These are phyloP conservation scores for Drosophila murphyi DNA, from an alignment of 1,140 invertebrate genomes.

Conservation along the genomic window DNA sequence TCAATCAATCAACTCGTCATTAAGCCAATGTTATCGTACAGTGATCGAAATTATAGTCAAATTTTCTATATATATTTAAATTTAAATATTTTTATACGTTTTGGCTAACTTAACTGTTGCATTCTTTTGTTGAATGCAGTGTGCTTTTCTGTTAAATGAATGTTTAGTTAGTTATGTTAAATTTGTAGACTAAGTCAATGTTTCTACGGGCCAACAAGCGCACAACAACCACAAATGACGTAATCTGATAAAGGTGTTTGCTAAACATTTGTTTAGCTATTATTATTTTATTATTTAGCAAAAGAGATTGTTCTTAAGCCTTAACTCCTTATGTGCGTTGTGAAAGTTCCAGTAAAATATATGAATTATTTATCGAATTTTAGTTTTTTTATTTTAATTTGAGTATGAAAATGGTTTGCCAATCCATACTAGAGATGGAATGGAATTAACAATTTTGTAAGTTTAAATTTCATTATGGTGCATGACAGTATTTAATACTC, in stretches of 20 bases:
- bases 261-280: conserved; percentile 68
- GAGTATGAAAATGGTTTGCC: neutral
- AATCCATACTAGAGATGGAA: neutral
- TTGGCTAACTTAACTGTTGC: conserved; percentile 22
- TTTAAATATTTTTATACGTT: conserved; percentile 9
- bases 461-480: conserved; percentile 7
- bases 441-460: neutral
- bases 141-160: conserved; percentile 45
- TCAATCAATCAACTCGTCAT: conserved; percentile 34
- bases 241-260: conserved; percentile 49
- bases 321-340: conserved; percentile 31
- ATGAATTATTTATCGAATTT: conserved; percentile 74
- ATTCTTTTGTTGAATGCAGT: neutral
- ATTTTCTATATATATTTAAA: conserved; percentile 11
- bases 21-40: conserved; percentile 36
- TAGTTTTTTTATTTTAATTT: neutral
- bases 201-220: conserved; percentile 21
- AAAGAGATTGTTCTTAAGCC: conserved; percentile 46
- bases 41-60: conserved; percentile 64
- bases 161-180: conserved; percentile 62
- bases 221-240: conserved; percentile 46
- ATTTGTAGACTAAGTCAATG: conserved; percentile 47
- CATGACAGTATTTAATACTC: conserved; percentile 10
- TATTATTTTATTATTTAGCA: conserved; percentile 18
- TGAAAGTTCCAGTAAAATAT: conserved; percentile 71